These are phyloP conservation scores for Mellilla xanthometata DNA, from an alignment of 2,888 invertebrate species.

Conservation along the genomic window DNA sequence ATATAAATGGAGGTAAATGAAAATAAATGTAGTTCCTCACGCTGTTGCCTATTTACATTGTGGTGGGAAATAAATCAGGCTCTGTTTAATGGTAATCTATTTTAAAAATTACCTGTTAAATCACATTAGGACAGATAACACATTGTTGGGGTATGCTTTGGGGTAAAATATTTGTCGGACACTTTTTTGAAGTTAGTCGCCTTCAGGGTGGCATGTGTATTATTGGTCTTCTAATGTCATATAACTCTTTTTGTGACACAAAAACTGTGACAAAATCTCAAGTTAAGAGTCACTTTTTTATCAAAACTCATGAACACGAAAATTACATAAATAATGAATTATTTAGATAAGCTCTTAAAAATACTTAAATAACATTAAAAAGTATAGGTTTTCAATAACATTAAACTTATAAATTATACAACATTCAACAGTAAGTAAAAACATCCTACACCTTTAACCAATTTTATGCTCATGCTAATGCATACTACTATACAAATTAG, in stretches of 20 bases:
- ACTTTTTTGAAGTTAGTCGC: slow-evolving; percentile 65
- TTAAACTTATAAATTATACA: no score
- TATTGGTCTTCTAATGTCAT: slow-evolving; percentile 45
- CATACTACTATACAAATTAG: slow-evolving; percentile 2
- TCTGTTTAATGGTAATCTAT: slow-evolving; percentile 76
- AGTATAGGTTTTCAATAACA: no score
- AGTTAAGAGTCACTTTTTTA: no score
- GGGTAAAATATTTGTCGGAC: slow-evolving; percentile 72
- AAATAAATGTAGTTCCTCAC: slow-evolving; percentile 82
- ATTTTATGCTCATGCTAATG: no score
- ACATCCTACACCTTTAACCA: no score
- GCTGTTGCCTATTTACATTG: slow-evolving; percentile 78
- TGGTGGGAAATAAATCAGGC: slow-evolving; percentile 67
- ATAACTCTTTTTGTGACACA: not conserved
- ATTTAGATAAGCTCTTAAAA: no score
- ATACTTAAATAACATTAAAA: no score
- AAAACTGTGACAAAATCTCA: not conserved
- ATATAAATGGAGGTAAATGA: slow-evolving; percentile 81
- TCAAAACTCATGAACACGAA: no score
- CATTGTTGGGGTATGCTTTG: slow-evolving; percentile 72
- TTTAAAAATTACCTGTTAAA: slow-evolving; percentile 80
- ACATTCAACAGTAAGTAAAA: no score
- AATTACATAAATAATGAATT: no score
- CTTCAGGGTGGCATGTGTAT: slow-evolving; percentile 74
- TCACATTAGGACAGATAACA: slow-evolving; percentile 80